phyloP scores from a whole-genome alignment of 2,113 vertebrate genomes.

The Neodontobutis hainanensis region DNA sequence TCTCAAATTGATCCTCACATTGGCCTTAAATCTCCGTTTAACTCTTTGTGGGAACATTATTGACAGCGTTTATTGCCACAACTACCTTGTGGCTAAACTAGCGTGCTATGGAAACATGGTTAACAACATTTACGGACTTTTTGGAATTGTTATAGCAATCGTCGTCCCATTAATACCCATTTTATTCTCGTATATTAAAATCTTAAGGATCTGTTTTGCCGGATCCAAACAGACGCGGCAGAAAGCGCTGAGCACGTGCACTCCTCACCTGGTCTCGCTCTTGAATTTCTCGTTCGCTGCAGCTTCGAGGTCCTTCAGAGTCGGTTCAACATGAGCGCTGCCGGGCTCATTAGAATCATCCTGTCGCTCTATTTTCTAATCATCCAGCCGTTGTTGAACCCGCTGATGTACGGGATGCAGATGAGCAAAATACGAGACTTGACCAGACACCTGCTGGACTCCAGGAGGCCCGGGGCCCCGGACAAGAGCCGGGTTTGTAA shows the following conservation, averaged over 20 bases:
- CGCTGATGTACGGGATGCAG: conserved; percentile 30
- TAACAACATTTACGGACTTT: conserved; percentile 35
- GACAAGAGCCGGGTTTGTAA: too few species aligned
- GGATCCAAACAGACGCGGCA: background rate
- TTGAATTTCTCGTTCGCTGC: conserved; percentile 23
- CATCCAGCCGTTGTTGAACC: conserved; percentile 23
- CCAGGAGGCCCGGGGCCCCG: background rate
- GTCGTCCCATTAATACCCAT: conserved; percentile 18
- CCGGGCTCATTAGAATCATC: background rate
- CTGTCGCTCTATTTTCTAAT: conserved; percentile 20
- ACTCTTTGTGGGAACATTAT: conserved; percentile 31
- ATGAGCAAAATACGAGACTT: conserved; percentile 1
- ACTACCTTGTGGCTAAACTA: conserved; percentile 30
- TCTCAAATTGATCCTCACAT: background rate
- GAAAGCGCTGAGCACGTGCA: conserved; percentile 43
- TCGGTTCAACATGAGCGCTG: conserved; percentile 3
- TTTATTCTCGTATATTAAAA: conserved; percentile 18
- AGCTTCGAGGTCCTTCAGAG: conserved; percentile 25
- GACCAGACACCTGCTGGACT: background rate
- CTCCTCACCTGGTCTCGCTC: conserved; percentile 29
- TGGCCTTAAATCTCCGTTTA: conserved; percentile 6
- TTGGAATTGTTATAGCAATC: background rate
- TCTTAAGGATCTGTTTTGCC: conserved; percentile 1
- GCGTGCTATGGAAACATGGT: conserved; percentile 16
- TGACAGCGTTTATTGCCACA: conserved; percentile 33